Conservation (phyloP, 2,113 vertebrate species). For the Petroica traversi region DNA sequence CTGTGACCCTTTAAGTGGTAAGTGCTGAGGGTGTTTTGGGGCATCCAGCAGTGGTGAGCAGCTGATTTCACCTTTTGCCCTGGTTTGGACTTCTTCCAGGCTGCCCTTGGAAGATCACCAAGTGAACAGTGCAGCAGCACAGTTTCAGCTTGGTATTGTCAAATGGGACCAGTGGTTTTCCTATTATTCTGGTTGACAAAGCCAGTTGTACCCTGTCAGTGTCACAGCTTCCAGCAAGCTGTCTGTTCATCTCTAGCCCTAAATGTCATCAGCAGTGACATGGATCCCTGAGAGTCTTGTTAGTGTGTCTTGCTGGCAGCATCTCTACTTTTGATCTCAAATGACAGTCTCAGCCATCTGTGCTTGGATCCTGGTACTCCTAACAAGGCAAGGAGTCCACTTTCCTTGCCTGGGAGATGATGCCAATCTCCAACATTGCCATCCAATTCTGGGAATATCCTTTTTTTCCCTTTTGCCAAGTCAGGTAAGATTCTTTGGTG, state of each 20-base stretch:
- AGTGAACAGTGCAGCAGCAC: background rate
- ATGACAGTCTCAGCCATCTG: slow-evolving; percentile 14
- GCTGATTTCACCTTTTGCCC: background rate
- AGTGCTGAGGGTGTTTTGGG: background rate
- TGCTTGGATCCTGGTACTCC: background rate
- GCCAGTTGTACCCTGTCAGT: background rate
- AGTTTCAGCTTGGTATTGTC: background rate
- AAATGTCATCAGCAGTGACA: slow-evolving; percentile 19
- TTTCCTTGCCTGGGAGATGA: background rate
- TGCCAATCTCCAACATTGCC: background rate
- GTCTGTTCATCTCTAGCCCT: background rate
- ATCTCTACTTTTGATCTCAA: background rate
- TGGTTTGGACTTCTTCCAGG: background rate
- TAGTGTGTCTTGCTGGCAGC: background rate
- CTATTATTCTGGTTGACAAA: background rate
- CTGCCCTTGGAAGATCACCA: background rate
- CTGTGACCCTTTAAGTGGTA: background rate
- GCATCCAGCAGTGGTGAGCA: background rate
- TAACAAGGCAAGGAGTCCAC: background rate
- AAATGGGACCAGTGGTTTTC: background rate
- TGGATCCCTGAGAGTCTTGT: slow-evolving; percentile 40
- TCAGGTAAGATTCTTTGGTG: background rate
- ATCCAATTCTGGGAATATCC: background rate
- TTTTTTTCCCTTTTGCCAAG: background rate
- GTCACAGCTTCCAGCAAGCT: background rate